Base-by-base conservation (phyloP, 2,797 vertebrate species). In the Sebastes kiyomatsui region DNA sequence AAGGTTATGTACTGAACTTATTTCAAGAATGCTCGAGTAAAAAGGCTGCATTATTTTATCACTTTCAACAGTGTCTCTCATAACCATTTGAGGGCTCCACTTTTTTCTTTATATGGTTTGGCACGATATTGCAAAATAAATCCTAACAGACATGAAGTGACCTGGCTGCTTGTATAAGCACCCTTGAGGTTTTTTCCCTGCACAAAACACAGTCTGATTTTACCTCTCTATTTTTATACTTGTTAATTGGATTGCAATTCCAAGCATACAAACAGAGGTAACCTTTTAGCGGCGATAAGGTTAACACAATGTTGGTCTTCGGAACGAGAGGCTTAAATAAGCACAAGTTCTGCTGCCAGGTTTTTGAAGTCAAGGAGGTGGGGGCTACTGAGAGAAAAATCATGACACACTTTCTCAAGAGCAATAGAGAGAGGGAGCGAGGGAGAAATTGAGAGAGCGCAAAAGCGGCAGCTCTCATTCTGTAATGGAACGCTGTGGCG, bases 401-500 rank as follows among this genome's bases (percentile, higher is more conserved):
- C 76, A 91, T 28, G 54, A 82, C 75, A 82, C 72, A 80, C 74
- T 83, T 87, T 88, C 73, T 85, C 54, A 84, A 80, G 71, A 90
- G 76, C 58, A 77, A 68, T 4, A 28, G 55, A 74, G 61, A 76
- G 67, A 81, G 66, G 2, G 68, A 73, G 23, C 12, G 62, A 65
- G 81, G 23, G 75, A 60, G 68, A 84, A 68, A 77, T 22, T 33
- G 61, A 84, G 83, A 72, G 72, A 83, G 78, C 13, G 70, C 68
- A 74, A 70, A 84, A 90, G 83, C 74, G 16, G 76, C 74, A 70
- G 79, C 80, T 87, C 83, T 91, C 70, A 38, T 77, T 90, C 83
- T 86, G 85, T 89, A 87, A 87, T 86, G 79, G 85, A 93, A 77
- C 71, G 60, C 61, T 59, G 77, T 79, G 86, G 86, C 84, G 84